These are phyloP conservation scores for Chiloscyllium plagiosum DNA, from an alignment of 2,113 vertebrate species.

Conservation along the genomic window DNA sequence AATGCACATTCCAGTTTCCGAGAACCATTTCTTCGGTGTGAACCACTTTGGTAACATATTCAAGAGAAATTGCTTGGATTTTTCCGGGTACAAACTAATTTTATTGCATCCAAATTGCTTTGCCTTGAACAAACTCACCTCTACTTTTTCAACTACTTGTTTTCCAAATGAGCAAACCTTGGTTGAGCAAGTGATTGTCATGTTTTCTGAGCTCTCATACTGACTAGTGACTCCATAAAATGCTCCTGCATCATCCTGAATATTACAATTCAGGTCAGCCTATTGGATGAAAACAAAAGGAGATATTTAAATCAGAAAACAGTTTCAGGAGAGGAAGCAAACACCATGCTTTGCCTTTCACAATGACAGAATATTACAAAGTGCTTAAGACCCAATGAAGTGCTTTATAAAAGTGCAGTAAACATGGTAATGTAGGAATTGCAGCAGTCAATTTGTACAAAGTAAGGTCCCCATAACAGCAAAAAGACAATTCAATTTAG, in stretches of 20 bases:
- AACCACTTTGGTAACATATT: too few relatives aligned
- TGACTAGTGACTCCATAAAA: slow-evolving; percentile 97
- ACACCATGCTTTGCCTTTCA: neutral
- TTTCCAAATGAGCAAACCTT: slow-evolving; percentile 99
- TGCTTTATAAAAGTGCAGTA: neutral
- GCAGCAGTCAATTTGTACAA: neutral
- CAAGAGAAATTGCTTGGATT: too few relatives aligned
- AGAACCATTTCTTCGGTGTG: too few relatives aligned
- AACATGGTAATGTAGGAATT: neutral
- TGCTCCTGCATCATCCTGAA: slow-evolving; percentile 86
- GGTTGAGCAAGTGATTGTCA: slow-evolving; percentile 98
- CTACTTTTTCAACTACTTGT: slow-evolving; percentile 99
- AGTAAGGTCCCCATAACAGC: neutral
- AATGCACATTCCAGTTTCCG: too few relatives aligned
- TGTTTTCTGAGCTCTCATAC: slow-evolving; percentile 97
- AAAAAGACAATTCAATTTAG: neutral
- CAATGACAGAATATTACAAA: neutral
- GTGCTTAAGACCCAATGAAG: neutral
- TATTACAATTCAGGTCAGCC: slow-evolving; percentile 97
- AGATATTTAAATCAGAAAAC: slow-evolving; percentile 43
- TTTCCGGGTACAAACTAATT: too few relatives aligned
- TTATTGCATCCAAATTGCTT: neutral
- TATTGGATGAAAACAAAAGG: slow-evolving; percentile 46
- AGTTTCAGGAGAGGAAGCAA: too few relatives aligned
- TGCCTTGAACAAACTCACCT: slow-evolving; percentile 59